phyloP scores from a whole-genome alignment of 2,888 invertebrate genomes.

The Cryptus armator region DNA sequence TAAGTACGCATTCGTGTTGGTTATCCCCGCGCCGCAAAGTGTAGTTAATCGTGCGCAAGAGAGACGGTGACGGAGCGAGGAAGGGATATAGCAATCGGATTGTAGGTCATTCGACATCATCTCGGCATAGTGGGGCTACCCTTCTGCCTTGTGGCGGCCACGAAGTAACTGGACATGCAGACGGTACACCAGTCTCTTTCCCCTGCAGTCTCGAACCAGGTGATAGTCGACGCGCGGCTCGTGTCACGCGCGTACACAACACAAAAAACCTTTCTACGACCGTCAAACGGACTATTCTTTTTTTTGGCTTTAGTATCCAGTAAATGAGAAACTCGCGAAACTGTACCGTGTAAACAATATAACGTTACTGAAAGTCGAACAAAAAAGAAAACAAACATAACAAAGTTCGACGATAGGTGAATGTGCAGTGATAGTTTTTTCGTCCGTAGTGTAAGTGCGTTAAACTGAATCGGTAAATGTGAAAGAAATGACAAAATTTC shows the following conservation, averaged over 20 bases:
- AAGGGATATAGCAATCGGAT: conserved; percentile 76
- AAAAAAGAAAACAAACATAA: conserved; percentile 12
- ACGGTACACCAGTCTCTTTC: conserved; percentile 82
- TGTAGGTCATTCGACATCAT: conserved; percentile 81
- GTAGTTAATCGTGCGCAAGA: conserved; percentile 53
- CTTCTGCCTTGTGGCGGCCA: conserved; percentile 80
- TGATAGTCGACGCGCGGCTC: conserved; percentile 70
- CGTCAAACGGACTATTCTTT: neutral
- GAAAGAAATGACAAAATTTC: conserved; percentile 31
- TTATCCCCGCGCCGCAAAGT: conserved; percentile 14
- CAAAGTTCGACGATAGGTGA: conserved; percentile 28
- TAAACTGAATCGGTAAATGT: neutral
- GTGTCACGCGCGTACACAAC: conserved; percentile 33
- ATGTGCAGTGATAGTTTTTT: conserved; percentile 36
- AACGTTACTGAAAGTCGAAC: conserved; percentile 5
- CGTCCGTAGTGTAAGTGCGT: conserved; percentile 35
- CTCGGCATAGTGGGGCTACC: conserved; percentile 76
- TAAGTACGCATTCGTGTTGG: conserved; percentile 5
- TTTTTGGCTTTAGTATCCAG: neutral
- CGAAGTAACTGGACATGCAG: conserved; percentile 83
- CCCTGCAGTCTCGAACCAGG: conserved; percentile 79
- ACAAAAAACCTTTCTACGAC: conserved; percentile 9
- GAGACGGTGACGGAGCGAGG: conserved; percentile 66
- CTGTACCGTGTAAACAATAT: neutral
- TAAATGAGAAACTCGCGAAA: neutral